These are phyloP conservation scores for Piaya cayana DNA, from an alignment of 2,113 vertebrate species.

Conservation along the genomic window DNA sequence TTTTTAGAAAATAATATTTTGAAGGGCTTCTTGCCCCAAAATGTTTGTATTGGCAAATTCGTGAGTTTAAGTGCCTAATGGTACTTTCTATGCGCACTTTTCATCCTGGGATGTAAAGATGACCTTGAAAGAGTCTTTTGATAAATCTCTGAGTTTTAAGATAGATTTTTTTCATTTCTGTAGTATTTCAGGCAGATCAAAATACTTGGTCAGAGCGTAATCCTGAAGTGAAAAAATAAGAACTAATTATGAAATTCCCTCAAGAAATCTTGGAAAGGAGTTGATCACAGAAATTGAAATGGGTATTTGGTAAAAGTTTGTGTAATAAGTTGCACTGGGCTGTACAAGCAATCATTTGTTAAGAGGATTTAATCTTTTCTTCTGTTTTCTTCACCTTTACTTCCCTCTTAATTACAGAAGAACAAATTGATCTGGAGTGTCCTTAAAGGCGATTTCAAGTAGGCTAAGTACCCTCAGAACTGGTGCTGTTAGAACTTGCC, in stretches of 20 bases:
- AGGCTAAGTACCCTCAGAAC: not conserved
- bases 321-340: not conserved
- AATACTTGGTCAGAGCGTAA: not conserved
- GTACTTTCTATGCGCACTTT: not conserved
- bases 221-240: not conserved
- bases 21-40: not conserved
- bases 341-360: not conserved
- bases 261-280: not conserved
- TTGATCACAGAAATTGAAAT: not conserved
- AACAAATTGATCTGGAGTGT: not conserved
- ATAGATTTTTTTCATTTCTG: slow-evolving; percentile 19
- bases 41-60: not conserved
- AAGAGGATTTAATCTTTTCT: not conserved
- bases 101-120: not conserved
- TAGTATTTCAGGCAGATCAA: not conserved
- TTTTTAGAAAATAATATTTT: not conserved
- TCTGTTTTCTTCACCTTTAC: not conserved
- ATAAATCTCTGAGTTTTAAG: slow-evolving; percentile 9
- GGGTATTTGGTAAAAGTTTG: not conserved
- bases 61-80: not conserved
- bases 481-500: not conserved
- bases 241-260: not conserved
- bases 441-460: not conserved
- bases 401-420: not conserved
- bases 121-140: slow-evolving; percentile 30